Evolutionary conservation across 1,140 invertebrate genomes (phyloP).

Genomic region (Mesaphorura yosii): DNA sequence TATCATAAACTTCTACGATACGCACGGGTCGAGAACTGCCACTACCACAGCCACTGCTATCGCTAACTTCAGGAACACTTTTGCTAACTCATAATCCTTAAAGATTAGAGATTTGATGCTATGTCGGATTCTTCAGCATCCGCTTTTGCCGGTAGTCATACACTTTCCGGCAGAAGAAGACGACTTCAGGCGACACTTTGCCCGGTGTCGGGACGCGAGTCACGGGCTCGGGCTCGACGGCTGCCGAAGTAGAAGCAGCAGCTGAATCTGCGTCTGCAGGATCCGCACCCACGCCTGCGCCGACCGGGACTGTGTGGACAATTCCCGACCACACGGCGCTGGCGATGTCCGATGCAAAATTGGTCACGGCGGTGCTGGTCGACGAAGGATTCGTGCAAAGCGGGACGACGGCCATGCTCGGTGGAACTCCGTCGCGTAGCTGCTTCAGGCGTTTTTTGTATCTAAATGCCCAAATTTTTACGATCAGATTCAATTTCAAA

Average conservation of each 20-base stretch:
- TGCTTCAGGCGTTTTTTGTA: conserved; percentile 51
- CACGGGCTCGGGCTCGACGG: conserved; percentile 32
- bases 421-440: conserved; percentile 48
- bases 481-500: conserved; percentile 15
- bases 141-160: conserved; percentile 78
- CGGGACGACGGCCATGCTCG: conserved; percentile 45
- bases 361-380: conserved; percentile 11
- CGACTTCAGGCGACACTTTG: conserved; percentile 66
- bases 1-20: background rate
- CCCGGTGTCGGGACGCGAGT: conserved; percentile 51
- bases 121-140: conserved; percentile 42
- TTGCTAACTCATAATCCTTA: background rate
- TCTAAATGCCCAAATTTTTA: conserved; percentile 36
- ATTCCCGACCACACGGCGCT: conserved; percentile 23
- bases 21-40: background rate
- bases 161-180: conserved; percentile 85
- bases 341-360: conserved; percentile 25
- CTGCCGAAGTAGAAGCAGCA: conserved; percentile 1
- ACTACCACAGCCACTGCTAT: background rate
- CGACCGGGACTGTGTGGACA: background rate
- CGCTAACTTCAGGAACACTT: background rate
- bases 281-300: background rate
- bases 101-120: conserved; percentile 14
- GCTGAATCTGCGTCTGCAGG: background rate
- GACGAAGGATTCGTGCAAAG: conserved; percentile 26